Evolutionary conservation across 2,888 invertebrate species (phyloP).

Genomic region (Synergus umbraculus): DNA sequence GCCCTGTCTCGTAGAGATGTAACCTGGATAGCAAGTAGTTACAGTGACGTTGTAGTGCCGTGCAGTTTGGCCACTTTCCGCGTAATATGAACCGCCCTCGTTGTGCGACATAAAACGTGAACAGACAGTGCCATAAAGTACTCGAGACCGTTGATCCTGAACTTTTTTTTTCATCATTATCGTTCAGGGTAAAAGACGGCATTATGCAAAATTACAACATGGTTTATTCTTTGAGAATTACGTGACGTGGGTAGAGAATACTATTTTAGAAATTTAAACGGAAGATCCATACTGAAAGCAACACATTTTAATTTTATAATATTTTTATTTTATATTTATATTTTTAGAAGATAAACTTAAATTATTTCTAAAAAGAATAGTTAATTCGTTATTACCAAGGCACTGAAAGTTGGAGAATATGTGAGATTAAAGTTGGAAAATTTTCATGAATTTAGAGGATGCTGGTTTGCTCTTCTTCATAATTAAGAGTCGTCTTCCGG

Average conservation of each 20-base stretch:
- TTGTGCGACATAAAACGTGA: slow-evolving; percentile 18
- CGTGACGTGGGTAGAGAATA: too few species aligned
- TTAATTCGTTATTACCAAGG: not conserved
- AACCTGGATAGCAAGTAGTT: slow-evolving; percentile 13
- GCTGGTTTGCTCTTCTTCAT: slow-evolving; percentile 33
- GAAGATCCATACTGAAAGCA: too few species aligned
- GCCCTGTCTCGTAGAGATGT: slow-evolving; percentile 11
- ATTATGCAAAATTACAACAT: too few species aligned
- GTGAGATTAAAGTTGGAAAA: not conserved
- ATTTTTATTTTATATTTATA: too few species aligned
- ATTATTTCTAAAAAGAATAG: not conserved
- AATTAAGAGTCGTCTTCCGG: slow-evolving; percentile 27
- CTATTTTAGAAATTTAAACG: too few species aligned
- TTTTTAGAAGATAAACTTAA: too few species aligned
- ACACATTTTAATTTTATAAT: too few species aligned
- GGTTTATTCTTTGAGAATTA: too few species aligned
- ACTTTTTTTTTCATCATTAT: slow-evolving; percentile 6
- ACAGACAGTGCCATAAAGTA: slow-evolving; percentile 24
- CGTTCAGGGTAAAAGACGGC: not conserved
- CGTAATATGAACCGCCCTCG: slow-evolving; percentile 26
- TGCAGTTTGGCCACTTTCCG: slow-evolving; percentile 16
- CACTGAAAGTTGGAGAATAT: not conserved
- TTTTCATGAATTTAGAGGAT: slow-evolving; percentile 15
- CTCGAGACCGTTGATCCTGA: not conserved
- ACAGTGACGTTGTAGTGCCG: slow-evolving; percentile 10